Base-by-base conservation (phyloP, 1,140 invertebrate genomes). In the Pogonognathellus flavescens region DNA sequence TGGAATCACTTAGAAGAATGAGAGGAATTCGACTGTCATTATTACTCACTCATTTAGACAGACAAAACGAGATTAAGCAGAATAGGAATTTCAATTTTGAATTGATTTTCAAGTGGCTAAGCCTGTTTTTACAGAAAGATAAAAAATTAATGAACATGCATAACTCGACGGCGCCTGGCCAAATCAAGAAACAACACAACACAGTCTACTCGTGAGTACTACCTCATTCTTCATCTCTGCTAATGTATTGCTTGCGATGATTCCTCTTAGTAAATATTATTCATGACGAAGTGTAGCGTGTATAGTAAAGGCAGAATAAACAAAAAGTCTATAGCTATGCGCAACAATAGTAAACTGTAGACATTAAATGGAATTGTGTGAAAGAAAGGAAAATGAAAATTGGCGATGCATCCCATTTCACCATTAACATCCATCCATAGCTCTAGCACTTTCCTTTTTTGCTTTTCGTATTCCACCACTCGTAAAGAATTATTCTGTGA, bases 91-190 rank as follows among this genome's bases (percentile, higher is more conserved):
- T 31, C 70, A 49, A 76, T 76, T 76, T 31, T 49, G 31, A 16
- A 76, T n/a, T 76, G 25, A 76, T 76, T 76, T 76, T 76, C 25
- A n/a, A 16, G 25, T 76, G 70, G 5, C 41, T 50, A 50, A 66
- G 70, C 70, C 70, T 76, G 52, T 82, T 60, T 82, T 82, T 55
- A 7, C 22, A 41, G 57, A 57, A 49, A 31, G 50, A 50, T 18
- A 82, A 82, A 81, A 82, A 82, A 82, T 57, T 82, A 82, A 82
- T 82, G 80, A 82, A 60, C 80, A 82, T 57, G 80, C 80, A 82
- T 82, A 82, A 55, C 52, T 60, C 57, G 80, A 55, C 57, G 80
- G 80, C 80, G 80, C 80, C 80, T 82, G 50, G 80, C 57, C 80
- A 82, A 60, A 82, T 41, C 52, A 60, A 25, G 55, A 16, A 82